Conservation (phyloP, 1,140 invertebrate genomes). For the Drosophila santomea region DNA sequence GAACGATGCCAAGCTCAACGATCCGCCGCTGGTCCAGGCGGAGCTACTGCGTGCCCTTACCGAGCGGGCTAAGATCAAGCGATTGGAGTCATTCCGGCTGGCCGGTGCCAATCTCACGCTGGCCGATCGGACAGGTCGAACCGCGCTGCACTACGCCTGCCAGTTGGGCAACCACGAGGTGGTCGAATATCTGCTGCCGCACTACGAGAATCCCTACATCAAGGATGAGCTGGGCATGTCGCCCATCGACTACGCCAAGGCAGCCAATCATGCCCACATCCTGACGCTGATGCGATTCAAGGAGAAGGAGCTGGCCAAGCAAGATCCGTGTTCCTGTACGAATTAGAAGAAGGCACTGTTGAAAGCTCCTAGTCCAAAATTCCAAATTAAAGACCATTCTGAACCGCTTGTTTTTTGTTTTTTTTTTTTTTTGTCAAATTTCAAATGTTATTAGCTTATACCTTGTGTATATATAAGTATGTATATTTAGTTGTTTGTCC, state of each 20-base stretch:
- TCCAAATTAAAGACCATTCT: conserved; percentile 13
- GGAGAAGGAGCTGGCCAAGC: conserved; percentile 12
- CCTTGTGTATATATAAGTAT: conserved; percentile 63
- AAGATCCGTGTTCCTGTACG: conserved; percentile 12
- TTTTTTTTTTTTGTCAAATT: conserved; percentile 56
- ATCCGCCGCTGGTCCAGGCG: conserved; percentile 85
- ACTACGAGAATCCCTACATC: conserved; percentile 72
- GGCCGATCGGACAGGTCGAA: conserved; percentile 87
- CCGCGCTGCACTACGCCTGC: conserved; percentile 87
- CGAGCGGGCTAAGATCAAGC: conserved; percentile 85
- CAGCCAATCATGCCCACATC: conserved; percentile 48
- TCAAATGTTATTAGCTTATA: conserved; percentile 80
- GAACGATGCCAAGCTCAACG: conserved; percentile 87
- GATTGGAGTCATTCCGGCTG: conserved; percentile 86
- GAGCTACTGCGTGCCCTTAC: conserved; percentile 87
- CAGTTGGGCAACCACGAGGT: conserved; percentile 84
- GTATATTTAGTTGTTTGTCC: conserved; percentile 73
- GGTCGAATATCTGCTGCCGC: conserved; percentile 85
- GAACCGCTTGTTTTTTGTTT: conserved; percentile 25
- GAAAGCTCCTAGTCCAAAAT: background rate
- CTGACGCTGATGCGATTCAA: conserved; percentile 39
- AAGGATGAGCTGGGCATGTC: conserved; percentile 85
- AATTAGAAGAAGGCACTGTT: background rate
- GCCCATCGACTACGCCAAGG: conserved; percentile 85
- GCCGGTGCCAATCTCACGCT: conserved; percentile 88